These are phyloP conservation scores for Manacus vitellinus DNA, from an alignment of 2,113 vertebrate species.

Conservation along the genomic window DNA sequence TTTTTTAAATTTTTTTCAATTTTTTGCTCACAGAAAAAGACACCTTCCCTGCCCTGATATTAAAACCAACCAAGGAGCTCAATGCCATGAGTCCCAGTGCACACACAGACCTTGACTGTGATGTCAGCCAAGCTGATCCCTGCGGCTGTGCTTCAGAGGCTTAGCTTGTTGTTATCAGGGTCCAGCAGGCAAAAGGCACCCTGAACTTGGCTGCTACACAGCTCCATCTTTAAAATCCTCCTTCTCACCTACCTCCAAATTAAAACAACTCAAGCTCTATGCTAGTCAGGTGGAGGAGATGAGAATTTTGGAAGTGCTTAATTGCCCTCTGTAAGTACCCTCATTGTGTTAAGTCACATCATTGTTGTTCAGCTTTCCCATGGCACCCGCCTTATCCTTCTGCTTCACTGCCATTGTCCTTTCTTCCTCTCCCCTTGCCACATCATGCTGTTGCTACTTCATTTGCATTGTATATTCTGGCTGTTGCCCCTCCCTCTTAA, in stretches of 20 bases:
- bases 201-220: constrained; percentile 21
- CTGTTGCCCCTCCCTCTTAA: neutral
- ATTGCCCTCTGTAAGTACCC: neutral
- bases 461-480: neutral
- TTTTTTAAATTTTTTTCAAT: neutral
- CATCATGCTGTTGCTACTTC: neutral
- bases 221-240: neutral
- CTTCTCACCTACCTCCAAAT: neutral
- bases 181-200: neutral
- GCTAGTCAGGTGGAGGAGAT: neutral
- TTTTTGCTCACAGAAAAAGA: neutral
- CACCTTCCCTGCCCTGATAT: neutral
- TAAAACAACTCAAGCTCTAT: neutral
- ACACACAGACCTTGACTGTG: neutral
- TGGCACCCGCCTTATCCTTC: neutral
- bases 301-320: neutral
- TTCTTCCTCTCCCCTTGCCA: neutral
- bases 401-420: neutral
- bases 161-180: constrained; percentile 37
- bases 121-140: constrained; percentile 17
- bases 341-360: neutral
- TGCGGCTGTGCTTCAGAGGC: constrained; percentile 4
- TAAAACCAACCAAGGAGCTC: neutral
- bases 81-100: neutral
- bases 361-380: neutral